These are phyloP conservation scores for Charanyca ferruginea DNA, from an alignment of 2,888 invertebrate species.

Conservation along the genomic window DNA sequence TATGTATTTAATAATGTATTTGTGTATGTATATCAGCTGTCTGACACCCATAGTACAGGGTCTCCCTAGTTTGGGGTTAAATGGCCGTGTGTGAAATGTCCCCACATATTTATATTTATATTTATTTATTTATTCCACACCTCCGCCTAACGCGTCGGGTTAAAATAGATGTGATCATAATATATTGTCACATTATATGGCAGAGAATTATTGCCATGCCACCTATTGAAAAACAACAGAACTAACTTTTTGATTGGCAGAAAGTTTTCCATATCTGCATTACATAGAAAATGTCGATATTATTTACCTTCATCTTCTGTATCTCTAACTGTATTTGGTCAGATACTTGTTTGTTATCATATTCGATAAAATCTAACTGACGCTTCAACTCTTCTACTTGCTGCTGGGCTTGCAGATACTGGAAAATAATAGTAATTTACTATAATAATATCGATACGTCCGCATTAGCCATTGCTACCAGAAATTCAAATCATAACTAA, in stretches of 20 bases:
- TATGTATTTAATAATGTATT: too few relatives aligned
- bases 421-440: conserved; percentile 3
- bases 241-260: conserved; percentile 9
- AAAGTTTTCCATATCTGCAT: neutral
- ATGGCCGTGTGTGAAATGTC: too few relatives aligned
- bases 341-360: conserved; percentile 84
- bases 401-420: conserved; percentile 87
- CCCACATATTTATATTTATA: too few relatives aligned
- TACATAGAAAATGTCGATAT: neutral
- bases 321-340: conserved; percentile 87
- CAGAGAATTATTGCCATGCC: neutral
- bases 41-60: too few relatives aligned
- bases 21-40: too few relatives aligned
- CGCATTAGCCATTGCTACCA: too few relatives aligned
- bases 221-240: conserved; percentile 6
- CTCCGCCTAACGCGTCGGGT: too few relatives aligned
- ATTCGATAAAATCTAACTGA: conserved; percentile 81
- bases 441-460: too few relatives aligned
- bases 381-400: conserved; percentile 83
- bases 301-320: conserved; percentile 85
- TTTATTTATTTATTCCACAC: too few relatives aligned
- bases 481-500: too few relatives aligned
- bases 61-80: too few relatives aligned
- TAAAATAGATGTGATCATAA: too few relatives aligned
- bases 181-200: neutral